Evolutionary conservation across 2,113 vertebrate species (phyloP).

Genomic region (Erpornis zantholeuca): DNA sequence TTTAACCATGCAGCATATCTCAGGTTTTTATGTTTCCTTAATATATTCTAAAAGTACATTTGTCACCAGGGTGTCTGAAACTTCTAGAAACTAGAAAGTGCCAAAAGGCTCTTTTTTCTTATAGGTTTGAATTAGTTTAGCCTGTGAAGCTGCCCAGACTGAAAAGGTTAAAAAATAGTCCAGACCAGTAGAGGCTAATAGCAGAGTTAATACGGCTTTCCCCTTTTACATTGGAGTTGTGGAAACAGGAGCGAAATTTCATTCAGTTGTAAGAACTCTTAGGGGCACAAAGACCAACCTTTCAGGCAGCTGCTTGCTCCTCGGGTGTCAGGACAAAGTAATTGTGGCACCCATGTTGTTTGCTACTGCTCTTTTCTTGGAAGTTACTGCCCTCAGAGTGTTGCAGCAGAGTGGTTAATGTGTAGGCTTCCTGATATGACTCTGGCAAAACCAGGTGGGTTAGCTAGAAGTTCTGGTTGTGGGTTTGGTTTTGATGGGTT

Average conservation of each 20-base stretch:
- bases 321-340: not conserved
- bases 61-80: not conserved
- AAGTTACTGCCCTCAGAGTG: not conserved
- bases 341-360: not conserved
- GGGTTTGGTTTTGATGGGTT: accelerated
- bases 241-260: not conserved
- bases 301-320: not conserved
- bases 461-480: not conserved
- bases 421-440: not conserved
- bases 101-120: not conserved
- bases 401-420: not conserved
- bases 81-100: not conserved
- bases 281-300: not conserved
- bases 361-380: not conserved
- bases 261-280: not conserved
- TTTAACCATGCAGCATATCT: not conserved
- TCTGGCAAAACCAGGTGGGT: not conserved
- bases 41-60: not conserved
- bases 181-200: not conserved
- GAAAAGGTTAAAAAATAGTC: constrained; percentile 13
- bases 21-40: not conserved
- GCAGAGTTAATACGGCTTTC: not conserved
- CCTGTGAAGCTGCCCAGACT: not conserved
- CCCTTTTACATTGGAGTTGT: not conserved
- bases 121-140: not conserved